Evolutionary conservation across 2,888 invertebrate genomes (phyloP).

Genomic region (Drosophila ezoana): DNA sequence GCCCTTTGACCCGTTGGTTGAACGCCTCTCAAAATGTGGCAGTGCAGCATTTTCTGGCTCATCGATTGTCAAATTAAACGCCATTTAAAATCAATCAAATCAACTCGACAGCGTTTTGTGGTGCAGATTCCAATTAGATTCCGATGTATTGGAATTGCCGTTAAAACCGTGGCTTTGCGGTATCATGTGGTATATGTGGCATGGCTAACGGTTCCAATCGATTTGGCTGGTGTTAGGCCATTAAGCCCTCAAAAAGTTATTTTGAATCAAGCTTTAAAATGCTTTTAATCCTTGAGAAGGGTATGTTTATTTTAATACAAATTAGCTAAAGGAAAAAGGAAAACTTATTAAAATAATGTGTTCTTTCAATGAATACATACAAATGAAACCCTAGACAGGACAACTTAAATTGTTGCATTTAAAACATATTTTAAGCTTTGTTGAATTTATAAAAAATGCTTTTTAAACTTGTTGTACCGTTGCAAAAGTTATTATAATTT

Average conservation of each 20-base stretch:
- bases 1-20: constrained; percentile 45
- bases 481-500: no score
- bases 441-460: no score
- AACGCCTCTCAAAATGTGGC: constrained; percentile 46
- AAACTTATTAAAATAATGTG: no score
- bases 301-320: background rate
- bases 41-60: constrained; percentile 45
- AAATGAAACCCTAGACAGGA: no score
- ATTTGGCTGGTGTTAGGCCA: constrained; percentile 23
- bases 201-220: constrained; percentile 31
- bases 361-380: no score
- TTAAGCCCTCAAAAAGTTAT: background rate
- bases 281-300: background rate
- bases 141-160: constrained; percentile 23
- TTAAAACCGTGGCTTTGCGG: constrained; percentile 41
- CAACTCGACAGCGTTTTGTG: constrained; percentile 55
- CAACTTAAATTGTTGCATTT: no score
- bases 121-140: constrained; percentile 29
- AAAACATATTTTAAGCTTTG: no score
- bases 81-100: constrained; percentile 63
- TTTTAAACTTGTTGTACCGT: no score
- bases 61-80: constrained; percentile 65
- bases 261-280: background rate
- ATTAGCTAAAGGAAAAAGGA: background rate
- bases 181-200: constrained; percentile 11